Conservation (phyloP, 2,113 vertebrate species). For the Bambusicola thoracicus region DNA sequence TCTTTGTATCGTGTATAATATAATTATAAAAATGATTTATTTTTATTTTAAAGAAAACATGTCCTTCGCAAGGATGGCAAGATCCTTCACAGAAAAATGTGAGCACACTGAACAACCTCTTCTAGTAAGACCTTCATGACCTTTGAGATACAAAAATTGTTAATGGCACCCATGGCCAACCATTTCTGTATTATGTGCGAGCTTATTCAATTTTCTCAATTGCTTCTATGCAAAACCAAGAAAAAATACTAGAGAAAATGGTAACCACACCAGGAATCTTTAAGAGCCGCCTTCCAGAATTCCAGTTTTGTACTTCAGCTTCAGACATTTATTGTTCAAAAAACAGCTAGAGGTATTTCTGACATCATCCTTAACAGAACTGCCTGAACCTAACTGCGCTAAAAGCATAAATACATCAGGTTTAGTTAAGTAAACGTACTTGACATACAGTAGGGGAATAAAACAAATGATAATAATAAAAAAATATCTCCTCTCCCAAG, state of each 20-base stretch:
- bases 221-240: neutral
- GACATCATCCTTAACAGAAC: neutral
- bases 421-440: neutral
- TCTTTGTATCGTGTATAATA: neutral
- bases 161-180: neutral
- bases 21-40: neutral
- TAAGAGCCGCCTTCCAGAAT: neutral
- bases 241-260: neutral
- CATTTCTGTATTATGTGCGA: neutral
- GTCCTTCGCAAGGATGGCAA: neutral
- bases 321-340: neutral
- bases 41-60: neutral
- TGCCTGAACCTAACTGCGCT: neutral
- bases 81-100: neutral
- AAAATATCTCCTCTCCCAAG: neutral
- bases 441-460: neutral
- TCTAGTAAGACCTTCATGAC: neutral
- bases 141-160: slow-evolving; percentile 31
- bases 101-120: neutral
- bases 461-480: neutral
- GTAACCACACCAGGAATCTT: neutral
- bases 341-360: neutral
- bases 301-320: neutral
- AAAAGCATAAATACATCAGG: neutral
- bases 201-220: neutral